Evolutionary conservation across 2,888 invertebrate genomes (phyloP).

Genomic region (Hydriomena furcata): DNA sequence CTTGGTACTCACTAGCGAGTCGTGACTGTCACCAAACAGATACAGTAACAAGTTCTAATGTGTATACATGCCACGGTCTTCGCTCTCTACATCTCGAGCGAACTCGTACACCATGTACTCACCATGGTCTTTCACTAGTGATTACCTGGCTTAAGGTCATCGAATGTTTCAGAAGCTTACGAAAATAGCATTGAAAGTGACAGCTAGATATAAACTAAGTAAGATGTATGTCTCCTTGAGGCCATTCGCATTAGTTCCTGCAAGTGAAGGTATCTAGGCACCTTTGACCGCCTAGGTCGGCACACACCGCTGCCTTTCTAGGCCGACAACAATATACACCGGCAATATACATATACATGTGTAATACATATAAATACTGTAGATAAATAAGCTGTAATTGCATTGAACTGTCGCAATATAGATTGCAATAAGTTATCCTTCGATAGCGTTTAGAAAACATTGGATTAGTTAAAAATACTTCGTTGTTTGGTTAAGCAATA

Average conservation of each 20-base stretch:
- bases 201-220: not conserved
- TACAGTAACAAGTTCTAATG: no score
- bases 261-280: constrained; percentile 62
- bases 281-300: constrained; percentile 71
- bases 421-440: not conserved
- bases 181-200: constrained; percentile 31
- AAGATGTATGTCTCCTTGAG: constrained; percentile 19
- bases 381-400: not conserved
- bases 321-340: constrained; percentile 52
- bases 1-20: no score
- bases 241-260: constrained; percentile 45
- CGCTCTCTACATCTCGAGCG: no score
- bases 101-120: no score
- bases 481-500: constrained; percentile 19
- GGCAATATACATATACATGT: constrained; percentile 7
- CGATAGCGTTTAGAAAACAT: not conserved
- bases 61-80: no score
- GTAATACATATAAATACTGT: constrained; percentile 5
- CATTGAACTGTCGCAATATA: constrained; percentile 10
- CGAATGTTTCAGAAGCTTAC: constrained; percentile 1
- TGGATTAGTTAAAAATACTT: not conserved
- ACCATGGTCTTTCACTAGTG: no score
- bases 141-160: no score
- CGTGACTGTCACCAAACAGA: no score
- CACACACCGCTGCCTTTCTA: constrained; percentile 64